These are phyloP conservation scores for Nasonovia ribisnigri DNA, from an alignment of 2,888 invertebrate genomes.

Conservation along the genomic window DNA sequence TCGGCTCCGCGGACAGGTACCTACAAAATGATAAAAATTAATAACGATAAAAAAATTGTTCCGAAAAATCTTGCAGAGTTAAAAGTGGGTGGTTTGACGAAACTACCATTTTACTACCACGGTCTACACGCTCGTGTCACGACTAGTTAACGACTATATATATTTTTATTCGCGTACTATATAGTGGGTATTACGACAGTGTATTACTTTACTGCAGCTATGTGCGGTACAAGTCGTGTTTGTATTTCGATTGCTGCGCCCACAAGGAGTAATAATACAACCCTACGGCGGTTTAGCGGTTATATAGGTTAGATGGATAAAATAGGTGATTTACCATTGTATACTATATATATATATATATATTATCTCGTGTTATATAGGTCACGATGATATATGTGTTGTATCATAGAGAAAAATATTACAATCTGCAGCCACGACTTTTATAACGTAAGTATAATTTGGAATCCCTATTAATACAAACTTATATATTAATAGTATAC, in stretches of 20 bases:
- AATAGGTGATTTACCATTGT: background rate
- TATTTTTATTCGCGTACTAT: background rate
- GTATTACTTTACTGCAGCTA: background rate
- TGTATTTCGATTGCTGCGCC: background rate
- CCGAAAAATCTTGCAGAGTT: background rate
- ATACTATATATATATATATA: background rate
- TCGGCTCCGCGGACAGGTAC: background rate
- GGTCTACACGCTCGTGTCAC: slow-evolving; percentile 2
- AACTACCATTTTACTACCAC: background rate
- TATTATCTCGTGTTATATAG: background rate
- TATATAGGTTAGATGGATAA: background rate
- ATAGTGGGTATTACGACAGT: background rate
- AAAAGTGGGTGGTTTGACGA: background rate
- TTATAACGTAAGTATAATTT: background rate
- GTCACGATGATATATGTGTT: background rate
- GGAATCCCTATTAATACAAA: background rate
- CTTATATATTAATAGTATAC: background rate
- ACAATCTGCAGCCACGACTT: background rate
- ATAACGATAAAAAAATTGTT: background rate
- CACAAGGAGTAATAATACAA: background rate
- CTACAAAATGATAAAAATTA: background rate
- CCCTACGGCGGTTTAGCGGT: background rate
- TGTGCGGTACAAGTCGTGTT: background rate
- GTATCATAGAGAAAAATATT: background rate
- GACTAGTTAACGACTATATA: background rate